Base-by-base conservation (phyloP, 2,888 invertebrate species). In the Sisyra terminalis region DNA sequence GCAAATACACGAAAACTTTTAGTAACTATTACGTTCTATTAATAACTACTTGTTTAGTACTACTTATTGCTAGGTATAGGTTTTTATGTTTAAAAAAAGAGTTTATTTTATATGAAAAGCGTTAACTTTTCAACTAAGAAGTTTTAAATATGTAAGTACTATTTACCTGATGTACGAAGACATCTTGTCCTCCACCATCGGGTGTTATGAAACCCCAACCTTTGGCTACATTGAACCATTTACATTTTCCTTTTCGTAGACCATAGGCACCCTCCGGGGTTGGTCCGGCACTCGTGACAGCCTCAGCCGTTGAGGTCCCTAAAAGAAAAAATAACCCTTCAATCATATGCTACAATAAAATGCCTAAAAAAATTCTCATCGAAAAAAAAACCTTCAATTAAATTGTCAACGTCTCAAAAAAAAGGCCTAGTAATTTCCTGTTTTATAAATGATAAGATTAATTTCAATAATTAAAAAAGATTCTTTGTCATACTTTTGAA, bases 181-280 rank as follows among this genome's bases (percentile, higher is more conserved):
- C 87, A 61, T 92, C 92, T 61, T 84, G 84, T 7, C 83, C 80
- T 36, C 85, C 86, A 60, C 90, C 89, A 55, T 85, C 80, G 37
- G 89, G 89, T 48, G 87, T 87, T 57, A 92, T 80, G 65, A 92
- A 92, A 48, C 92, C 92, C 86, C 88, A 92, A 47, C 90, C 90
- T 65, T 92, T 92, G 52, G 86, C 86, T 48, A 90, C 89, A 65
- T 92, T 92, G 66, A 90, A 92, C 92, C 92, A 92, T 70, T 92
- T 92, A 69, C 89, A 90, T 59, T 77, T 76, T 46, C 88, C 88
- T 57, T 74, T 70, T 49, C 83, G 71, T 53, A 75, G 69, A 52
- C 75, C 75, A 48, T 69, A 70, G 50, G 65, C 68, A 48, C 70
- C 71, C 47, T 60, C 59, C 24, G 58, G 40, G n/a, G 30, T 29